Evolutionary conservation across 1,140 invertebrate species (phyloP), one percentile per base, ranked within the genome.

Genomic region (silkworm (Bombyx mori)): DNA sequence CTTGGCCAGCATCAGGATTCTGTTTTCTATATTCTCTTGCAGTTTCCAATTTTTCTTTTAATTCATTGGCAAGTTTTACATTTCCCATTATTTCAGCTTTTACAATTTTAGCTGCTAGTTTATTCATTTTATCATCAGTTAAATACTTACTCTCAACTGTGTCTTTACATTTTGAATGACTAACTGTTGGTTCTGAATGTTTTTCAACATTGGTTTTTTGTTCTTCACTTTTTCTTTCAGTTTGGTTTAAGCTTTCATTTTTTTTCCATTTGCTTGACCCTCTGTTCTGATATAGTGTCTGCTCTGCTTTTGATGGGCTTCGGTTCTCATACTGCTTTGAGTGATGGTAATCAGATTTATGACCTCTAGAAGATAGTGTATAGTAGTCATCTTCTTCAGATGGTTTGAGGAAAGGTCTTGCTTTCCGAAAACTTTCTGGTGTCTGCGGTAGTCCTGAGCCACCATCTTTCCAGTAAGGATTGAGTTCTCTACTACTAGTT

Each of bases 61-160:
- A 82, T 72, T 95, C 89, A 43, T 77, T 69, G 3, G 92, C 92
- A 55, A 94, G 73, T 63, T 90, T 90, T 55, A 78, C 81, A 80
- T 98, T 93, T 47, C 96, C 96, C 88, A 97, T 91, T 62, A 97
- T 91, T 90, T 98, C 96, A 42, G 97, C 97, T 89, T 97, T 97
- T 0, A 98, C 84, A 60, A 97, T 91, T 88, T 94, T 96, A 10
- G 96, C 95, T 22, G 92, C 95, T 8, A 99, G 73, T 65, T 93
- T 91, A 88, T 98, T 98, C 89, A 97, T 92, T 79, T 98, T 93
- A 73, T 94, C 92, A 80, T 96, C 93, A 44, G 92, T 91, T 12
- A 92, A 65, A 65, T 89, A 86, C 71, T 62, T 61, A n/a, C 61
- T 57, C 10, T 56, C 50, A 35, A 56, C 53, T 57, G 44, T 52